phyloP scores from a whole-genome alignment of 2,113 vertebrate genomes.

The Uropsilus gracilis region DNA sequence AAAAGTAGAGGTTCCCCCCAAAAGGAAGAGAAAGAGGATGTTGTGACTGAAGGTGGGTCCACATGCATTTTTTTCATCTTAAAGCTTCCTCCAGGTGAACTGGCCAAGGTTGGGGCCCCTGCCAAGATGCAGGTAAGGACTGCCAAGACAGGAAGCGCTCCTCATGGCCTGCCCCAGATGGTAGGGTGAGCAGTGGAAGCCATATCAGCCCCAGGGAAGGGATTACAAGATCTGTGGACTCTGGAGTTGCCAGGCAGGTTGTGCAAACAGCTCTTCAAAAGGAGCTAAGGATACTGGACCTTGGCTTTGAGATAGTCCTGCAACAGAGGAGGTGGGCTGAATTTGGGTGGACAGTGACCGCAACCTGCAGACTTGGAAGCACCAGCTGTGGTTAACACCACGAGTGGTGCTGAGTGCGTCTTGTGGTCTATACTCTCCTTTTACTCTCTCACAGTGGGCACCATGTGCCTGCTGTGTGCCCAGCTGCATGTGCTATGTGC shows the following conservation, averaged over 20 bases:
- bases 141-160: neutral
- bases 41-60: neutral
- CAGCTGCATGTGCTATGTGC: neutral
- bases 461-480: neutral
- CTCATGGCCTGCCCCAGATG: fast-evolving
- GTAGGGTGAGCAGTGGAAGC: neutral
- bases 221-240: neutral
- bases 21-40: neutral
- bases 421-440: neutral
- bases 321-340: neutral
- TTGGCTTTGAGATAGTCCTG: neutral
- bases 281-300: neutral
- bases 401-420: neutral
- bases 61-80: neutral
- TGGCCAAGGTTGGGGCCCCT: neutral
- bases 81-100: neutral
- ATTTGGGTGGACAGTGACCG: neutral
- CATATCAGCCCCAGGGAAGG: neutral
- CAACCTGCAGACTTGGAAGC: neutral
- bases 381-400: neutral
- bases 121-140: neutral
- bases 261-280: neutral
- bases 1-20: neutral
- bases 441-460: neutral
- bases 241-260: neutral